Evolutionary conservation across 2,797 vertebrate species (phyloP).

Genomic region (Sebastes minor): DNA sequence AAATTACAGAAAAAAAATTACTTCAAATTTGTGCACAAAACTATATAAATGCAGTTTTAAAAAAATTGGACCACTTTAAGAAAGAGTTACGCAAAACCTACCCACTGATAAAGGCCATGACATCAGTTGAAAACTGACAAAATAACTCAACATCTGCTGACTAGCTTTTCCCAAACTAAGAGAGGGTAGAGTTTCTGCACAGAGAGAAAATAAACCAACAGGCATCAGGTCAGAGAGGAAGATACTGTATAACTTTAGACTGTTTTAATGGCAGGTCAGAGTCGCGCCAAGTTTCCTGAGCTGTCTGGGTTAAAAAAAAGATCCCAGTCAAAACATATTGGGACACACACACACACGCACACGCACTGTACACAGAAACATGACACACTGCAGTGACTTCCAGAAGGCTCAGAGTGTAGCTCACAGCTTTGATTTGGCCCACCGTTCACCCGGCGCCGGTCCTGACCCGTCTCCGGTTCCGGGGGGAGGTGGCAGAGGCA

Average conservation of each 20-base stretch:
- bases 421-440: constrained; percentile 8
- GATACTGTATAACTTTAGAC: constrained; percentile 24
- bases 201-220: not conserved
- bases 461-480: constrained; percentile 52
- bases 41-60: not conserved
- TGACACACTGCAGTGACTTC: constrained; percentile 25
- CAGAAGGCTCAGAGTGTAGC: constrained; percentile 6
- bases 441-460: not conserved
- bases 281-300: constrained; percentile 46
- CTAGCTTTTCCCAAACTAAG: not conserved
- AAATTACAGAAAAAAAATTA: not conserved
- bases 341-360: constrained; percentile 25
- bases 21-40: not conserved
- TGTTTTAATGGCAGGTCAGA: constrained; percentile 8
- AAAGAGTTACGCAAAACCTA: not conserved
- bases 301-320: constrained; percentile 35
- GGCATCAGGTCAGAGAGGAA: not conserved
- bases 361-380: constrained; percentile 40
- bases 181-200: not conserved
- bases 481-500: not conserved
- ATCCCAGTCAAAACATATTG: constrained; percentile 42
- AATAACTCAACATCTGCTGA: not conserved
- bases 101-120: not conserved
- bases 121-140: not conserved
- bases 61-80: not conserved